Percentiles rank a stretch among this genome's conserved stretches.
Conservation (phyloP, 2,797 vertebrate genomes). For the Acanthiza pusilla region DNA sequence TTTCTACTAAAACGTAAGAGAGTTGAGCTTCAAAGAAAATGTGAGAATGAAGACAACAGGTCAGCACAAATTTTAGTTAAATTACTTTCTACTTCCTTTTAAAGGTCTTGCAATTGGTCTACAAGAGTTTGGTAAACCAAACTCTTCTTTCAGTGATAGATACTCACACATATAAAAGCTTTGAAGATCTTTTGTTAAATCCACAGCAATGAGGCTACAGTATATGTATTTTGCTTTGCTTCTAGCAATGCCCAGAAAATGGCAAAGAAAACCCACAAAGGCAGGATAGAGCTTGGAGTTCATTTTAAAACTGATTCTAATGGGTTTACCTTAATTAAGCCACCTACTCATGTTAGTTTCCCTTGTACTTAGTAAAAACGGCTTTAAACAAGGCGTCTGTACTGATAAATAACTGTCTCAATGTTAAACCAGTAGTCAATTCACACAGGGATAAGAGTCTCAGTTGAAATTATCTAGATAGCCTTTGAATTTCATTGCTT, state of each 20-base stretch:
- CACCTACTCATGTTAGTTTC: background rate
- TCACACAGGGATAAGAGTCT: background rate
- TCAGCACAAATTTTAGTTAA: slow-evolving; percentile 2
- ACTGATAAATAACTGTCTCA: background rate
- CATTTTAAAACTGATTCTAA: background rate
- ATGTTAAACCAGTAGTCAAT: background rate
- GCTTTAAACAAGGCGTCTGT: background rate
- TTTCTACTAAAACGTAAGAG: background rate
- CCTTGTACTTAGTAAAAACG: background rate
- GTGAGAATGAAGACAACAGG: background rate
- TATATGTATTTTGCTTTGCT: background rate
- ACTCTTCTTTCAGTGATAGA: background rate
- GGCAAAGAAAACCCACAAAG: background rate
- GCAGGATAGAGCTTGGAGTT: background rate
- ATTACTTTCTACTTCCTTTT: background rate
- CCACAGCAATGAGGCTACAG: background rate
- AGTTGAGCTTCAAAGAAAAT: background rate
- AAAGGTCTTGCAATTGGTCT: background rate
- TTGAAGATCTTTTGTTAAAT: background rate
- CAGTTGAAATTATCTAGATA: background rate
- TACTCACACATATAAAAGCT: background rate
- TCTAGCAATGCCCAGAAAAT: background rate
- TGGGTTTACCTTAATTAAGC: background rate
- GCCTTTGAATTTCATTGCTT: background rate
- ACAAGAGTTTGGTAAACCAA: background rate